phyloP scores from a whole-genome alignment of 2,888 invertebrate species.

The Leuctra nigra region DNA sequence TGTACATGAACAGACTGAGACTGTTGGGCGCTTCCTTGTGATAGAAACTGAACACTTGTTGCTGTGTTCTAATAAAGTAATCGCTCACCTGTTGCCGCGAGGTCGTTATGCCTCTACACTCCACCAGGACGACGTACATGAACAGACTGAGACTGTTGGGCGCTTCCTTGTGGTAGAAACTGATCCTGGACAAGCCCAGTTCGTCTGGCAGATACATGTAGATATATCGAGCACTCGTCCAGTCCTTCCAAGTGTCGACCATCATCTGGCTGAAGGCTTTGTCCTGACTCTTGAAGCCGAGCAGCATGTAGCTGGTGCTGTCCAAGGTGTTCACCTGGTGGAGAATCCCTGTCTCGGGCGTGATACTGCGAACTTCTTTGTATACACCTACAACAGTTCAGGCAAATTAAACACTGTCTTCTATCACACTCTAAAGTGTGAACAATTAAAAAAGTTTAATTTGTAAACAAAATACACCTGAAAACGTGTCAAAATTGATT shows the following conservation, averaged over 20 bases:
- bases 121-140: slow-evolving; percentile 40
- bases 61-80: too few relatives aligned
- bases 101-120: slow-evolving; percentile 37
- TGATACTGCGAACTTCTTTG: slow-evolving; percentile 37
- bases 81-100: slow-evolving; percentile 34
- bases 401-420: too few relatives aligned
- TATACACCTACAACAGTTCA: slow-evolving; percentile 36
- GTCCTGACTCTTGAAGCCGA: slow-evolving; percentile 40
- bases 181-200: slow-evolving; percentile 39
- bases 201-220: slow-evolving; percentile 41
- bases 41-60: slow-evolving; percentile 39
- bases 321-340: slow-evolving; percentile 23
- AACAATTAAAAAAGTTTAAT: too few relatives aligned
- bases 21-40: slow-evolving; percentile 37
- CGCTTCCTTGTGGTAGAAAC: slow-evolving; percentile 38
- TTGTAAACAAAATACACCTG: too few relatives aligned
- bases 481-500: too few relatives aligned
- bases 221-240: slow-evolving; percentile 42
- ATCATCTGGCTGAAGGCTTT: slow-evolving; percentile 37
- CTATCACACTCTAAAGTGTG: too few relatives aligned
- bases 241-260: slow-evolving; percentile 43
- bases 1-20: slow-evolving; percentile 40
- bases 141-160: slow-evolving; percentile 39
- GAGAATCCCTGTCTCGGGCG: slow-evolving; percentile 32
- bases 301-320: slow-evolving; percentile 34